Evolutionary conservation across 2,113 vertebrate genomes (phyloP).

Genomic region (Bufo bufo): DNA sequence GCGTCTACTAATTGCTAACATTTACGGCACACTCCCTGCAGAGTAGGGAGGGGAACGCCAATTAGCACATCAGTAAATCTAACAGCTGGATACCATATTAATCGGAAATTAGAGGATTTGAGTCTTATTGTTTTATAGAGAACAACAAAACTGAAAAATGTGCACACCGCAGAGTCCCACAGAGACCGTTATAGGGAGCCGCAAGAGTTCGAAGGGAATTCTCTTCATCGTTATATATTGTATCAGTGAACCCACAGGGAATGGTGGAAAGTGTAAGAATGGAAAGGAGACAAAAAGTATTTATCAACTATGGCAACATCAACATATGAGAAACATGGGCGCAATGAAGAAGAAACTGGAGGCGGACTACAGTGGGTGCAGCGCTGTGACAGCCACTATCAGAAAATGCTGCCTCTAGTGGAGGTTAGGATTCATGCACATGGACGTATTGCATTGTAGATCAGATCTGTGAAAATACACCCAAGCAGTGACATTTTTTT

Average conservation of each 20-base stretch:
- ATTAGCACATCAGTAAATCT: constrained; percentile 37
- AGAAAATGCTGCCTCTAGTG: no score
- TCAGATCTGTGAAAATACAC: no score
- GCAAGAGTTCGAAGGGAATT: background rate
- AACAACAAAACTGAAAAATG: constrained; percentile 11
- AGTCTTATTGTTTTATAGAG: constrained; percentile 7
- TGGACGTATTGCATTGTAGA: no score
- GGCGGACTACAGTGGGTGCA: no score
- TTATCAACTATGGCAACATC: no score
- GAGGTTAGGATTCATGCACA: no score
- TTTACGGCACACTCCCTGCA: background rate
- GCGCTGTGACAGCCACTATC: no score
- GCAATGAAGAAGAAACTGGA: no score
- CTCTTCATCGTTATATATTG: background rate
- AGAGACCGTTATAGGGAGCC: background rate
- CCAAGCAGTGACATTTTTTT: no score
- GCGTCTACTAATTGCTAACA: background rate
- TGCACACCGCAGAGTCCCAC: constrained; percentile 11
- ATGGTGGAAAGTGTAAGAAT: background rate
- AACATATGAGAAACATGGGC: no score
- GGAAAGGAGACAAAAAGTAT: no score
- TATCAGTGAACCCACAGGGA: background rate
- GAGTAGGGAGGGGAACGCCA: constrained; percentile 2
- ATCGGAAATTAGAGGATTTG: background rate
- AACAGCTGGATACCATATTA: constrained; percentile 43